Evolutionary conservation across 2,797 vertebrate species (phyloP).

Genomic region (Gambusia yucatana): DNA sequence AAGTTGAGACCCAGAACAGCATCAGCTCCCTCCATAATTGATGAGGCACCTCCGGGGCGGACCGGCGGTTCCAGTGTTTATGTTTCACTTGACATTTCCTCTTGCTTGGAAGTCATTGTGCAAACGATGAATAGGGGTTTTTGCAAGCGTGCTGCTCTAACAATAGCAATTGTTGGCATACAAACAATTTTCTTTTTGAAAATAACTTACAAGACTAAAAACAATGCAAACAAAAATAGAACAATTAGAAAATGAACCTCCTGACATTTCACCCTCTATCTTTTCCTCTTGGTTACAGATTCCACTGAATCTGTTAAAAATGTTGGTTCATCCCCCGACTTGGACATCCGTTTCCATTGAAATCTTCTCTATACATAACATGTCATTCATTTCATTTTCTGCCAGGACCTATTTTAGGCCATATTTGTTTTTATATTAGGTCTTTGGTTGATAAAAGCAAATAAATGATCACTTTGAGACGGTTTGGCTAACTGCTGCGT

Average conservation of each 20-base stretch:
- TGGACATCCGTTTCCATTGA: background rate
- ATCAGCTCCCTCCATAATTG: constrained; percentile 58
- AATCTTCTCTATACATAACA: background rate
- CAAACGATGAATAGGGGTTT: constrained; percentile 25
- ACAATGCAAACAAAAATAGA: constrained; percentile 22
- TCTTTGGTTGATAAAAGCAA: background rate
- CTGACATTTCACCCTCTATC: background rate
- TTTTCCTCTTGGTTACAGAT: background rate
- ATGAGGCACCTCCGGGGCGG: constrained; percentile 50
- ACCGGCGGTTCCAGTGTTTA: constrained; percentile 26
- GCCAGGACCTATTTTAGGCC: background rate
- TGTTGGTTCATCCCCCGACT: background rate
- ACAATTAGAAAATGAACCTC: background rate
- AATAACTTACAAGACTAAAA: constrained; percentile 7
- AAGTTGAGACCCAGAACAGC: constrained; percentile 41
- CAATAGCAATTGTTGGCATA: constrained; percentile 8
- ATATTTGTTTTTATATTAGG: background rate
- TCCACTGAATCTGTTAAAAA: background rate
- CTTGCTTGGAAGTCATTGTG: constrained; percentile 9
- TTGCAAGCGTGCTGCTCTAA: background rate
- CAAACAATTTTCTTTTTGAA: constrained; percentile 13
- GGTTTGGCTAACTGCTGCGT: background rate
- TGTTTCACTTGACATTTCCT: constrained; percentile 29
- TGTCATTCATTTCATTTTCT: background rate
- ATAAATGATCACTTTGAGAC: background rate